Base-by-base conservation (phyloP, 35 echinoderm and acorn worm genomes). In the Anneissia japonica region DNA sequence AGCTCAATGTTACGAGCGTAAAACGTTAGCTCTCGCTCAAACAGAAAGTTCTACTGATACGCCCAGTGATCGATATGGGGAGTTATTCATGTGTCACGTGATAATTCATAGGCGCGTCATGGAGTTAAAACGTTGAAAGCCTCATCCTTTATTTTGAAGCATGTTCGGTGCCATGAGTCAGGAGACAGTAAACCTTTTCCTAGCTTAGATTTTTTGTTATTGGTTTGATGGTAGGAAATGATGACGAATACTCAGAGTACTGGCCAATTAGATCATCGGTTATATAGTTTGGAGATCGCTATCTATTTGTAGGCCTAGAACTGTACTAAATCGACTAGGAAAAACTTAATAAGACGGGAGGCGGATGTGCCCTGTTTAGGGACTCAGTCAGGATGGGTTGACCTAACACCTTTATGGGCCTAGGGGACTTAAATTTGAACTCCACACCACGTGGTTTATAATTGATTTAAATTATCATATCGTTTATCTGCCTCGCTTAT, bases 101-200 rank as follows among this genome's bases (percentile, higher is more conserved):
- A 9, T 64, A 6, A 64, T 6, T 64, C 51, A 64, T 64, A 43
- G 4, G 2, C 51, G 51, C 51, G 51, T 64, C 51, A 64, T 19
- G 2, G 5, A 64, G 51, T 9, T 16, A 6, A 64, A 9, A 23
- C 51, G 51, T 26, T 64, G 5, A 64, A 64, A 64, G 51, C 2
- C 1, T 64, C 51, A 64, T 64, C 51, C 6, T 23, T 64, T 9
- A 64, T 64, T 19, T 64, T 64, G 51, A 64, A 64, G 51, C 19
- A 64, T 64, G n/a, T n/a, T n/a, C n/a, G n/a, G n/a, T n/a, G n/a
- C n/a, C 51, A 64, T 64, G 51, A 64, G 51, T 64, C 51, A 64
- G 51, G 21, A 64, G 51, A 64, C 7, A 6, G 51, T 64, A 64
- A 64, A 64, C 19, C 51, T 2, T 64, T 26, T 23, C 2, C 19